Base-by-base conservation (phyloP, 2,888 invertebrate species). In the Pheosia tremula region DNA sequence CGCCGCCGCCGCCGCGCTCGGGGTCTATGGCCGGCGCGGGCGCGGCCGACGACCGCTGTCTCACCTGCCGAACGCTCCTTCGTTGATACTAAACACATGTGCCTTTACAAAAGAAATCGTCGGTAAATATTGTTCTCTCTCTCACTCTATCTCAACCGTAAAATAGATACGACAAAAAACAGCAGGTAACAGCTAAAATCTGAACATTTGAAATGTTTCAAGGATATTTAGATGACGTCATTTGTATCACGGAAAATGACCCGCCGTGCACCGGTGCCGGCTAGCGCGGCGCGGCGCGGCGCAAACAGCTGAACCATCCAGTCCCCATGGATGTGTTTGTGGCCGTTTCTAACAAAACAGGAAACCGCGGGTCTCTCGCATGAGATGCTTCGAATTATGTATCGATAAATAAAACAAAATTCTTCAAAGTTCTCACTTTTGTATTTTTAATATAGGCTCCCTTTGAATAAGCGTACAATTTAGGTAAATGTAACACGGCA, bases 1-100 rank as follows among this genome's bases (percentile, higher is more conserved):
- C 66, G 69, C 60, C 65, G 58, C 62, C 64, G 55, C 56, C 67
- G 55, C 56, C 60, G 59, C 68, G 64, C 58, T 57, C 65, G 66
- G 68, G 74, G 76, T 68, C 74, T 66, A 68, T 67, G 81, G 70
- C 71, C 71, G 66, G 68, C 67, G 69, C 75, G 64, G 63, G 70
- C 74, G 70, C 68, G 73, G 68, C 61, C 74, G 75, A 60, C 75
- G 78, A 69, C 73, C 66, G 70, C 61, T 59, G 58, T 55, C 63
- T 68, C 71, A 66, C 72, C 75, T 75, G 69, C 66, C 63, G 60
- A 57, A 50, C 49, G 55, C 64, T 8, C 37, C 57, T 52, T 43
- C 47, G 49, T 36, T 45, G 59, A 45, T 54, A 53, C 45, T 39
- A 39, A 50, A 10, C 57, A 38, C 53, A 11, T 38, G 55, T 39